Evolutionary conservation across 23 tunicate genomes (phyloP).

Genomic region (Trididemnum clinides): DNA sequence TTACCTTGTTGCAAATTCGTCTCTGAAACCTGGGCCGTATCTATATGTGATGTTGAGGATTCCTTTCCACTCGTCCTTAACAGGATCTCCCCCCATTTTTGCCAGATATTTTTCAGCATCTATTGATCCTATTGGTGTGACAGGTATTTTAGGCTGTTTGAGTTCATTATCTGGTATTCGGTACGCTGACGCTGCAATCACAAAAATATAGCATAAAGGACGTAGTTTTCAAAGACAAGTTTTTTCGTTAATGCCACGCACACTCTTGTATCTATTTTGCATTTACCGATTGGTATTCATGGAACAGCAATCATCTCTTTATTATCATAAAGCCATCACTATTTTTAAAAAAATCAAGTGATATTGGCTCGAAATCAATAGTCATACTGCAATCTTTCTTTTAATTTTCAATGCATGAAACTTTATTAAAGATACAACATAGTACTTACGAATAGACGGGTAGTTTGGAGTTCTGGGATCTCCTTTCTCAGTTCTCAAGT

Average conservation of each 20-base stretch:
- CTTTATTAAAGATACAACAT: too few species aligned
- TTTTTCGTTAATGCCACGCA: neutral
- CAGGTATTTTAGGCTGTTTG: conserved; percentile 67
- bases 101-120: conserved; percentile 57
- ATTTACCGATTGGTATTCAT: too few species aligned
- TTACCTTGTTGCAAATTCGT: too few species aligned
- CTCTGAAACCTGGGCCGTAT: conserved; percentile 68
- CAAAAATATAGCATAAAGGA: too few species aligned
- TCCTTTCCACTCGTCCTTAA: conserved; percentile 52
- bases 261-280: too few species aligned
- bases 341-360: too few species aligned
- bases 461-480: conserved; percentile 77
- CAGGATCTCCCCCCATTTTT: conserved; percentile 49
- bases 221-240: neutral
- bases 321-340: too few species aligned
- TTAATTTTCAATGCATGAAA: too few species aligned
- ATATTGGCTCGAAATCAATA: too few species aligned
- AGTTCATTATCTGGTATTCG: conserved; percentile 35
- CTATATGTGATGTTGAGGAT: conserved; percentile 75
- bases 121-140: conserved; percentile 70
- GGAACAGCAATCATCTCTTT: too few species aligned
- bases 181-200: conserved; percentile 48
- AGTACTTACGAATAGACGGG: conserved; percentile 63
- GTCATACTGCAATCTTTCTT: too few species aligned
- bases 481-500: conserved; percentile 32